A percentile compares a stretch with the other conserved stretches of the same genome.
Evolutionary conservation across 2,888 invertebrate genomes (phyloP).

Genomic region (Coleophora deauratella): DNA sequence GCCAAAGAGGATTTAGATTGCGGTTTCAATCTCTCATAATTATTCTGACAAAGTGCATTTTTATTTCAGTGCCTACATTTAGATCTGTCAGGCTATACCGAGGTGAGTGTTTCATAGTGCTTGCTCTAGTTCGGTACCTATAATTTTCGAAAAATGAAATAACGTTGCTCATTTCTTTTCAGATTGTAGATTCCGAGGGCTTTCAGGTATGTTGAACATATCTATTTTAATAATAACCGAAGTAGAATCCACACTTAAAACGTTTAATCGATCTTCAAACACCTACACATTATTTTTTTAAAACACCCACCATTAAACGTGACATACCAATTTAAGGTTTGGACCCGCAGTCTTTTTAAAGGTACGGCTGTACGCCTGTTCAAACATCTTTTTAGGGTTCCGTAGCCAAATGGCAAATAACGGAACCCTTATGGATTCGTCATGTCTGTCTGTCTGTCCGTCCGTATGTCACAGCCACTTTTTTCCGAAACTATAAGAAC

Average conservation of each 20-base stretch:
- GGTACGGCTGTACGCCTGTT: neutral
- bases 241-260: too few relatives aligned
- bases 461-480: too few relatives aligned
- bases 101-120: conserved; percentile 29
- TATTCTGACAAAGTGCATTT: neutral
- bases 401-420: too few relatives aligned
- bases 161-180: conserved; percentile 13
- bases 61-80: conserved; percentile 54
- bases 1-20: too few relatives aligned
- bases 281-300: neutral
- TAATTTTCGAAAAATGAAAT: too few relatives aligned
- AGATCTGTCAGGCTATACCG: conserved; percentile 55
- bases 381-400: too few relatives aligned
- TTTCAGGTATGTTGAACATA: conserved; percentile 39
- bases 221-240: too few relatives aligned
- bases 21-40: neutral
- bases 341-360: neutral
- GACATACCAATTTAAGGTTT: neutral
- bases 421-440: too few relatives aligned
- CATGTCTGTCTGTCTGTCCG: too few relatives aligned
- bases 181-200: conserved; percentile 57
- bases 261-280: too few relatives aligned
- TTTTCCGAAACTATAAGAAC: too few relatives aligned
- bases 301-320: neutral
- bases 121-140: neutral